Evolutionary conservation across 1,140 invertebrate species (phyloP), one percentile per base, ranked within the genome.

Genomic region (Antheraea mylitta): DNA sequence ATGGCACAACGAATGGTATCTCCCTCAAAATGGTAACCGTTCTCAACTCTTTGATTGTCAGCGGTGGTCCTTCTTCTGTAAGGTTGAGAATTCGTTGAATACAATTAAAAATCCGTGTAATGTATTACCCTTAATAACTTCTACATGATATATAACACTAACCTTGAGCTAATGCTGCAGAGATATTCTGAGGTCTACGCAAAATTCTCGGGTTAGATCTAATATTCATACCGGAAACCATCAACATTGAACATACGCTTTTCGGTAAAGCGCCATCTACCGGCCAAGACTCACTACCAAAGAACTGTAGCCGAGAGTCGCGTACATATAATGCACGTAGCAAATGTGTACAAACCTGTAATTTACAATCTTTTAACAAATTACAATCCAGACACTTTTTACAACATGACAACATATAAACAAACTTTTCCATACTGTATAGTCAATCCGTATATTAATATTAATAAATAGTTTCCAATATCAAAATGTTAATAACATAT

Each of bases 1-100:
- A 99, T 4, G 97, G 95, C 58, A 99, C 95, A 7, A 98, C 95
- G 93, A 99, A 99, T 0, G 98, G 98, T 71, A 99, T 95, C 88
- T 99, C 97, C 69, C 96, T 95, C 6, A 99, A 89, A 67, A 99
- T 95, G 0, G 97, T 97, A 38, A 98, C 93, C 3, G 97, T 97
- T 67, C 98, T 94, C 18, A 98, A 94, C 92, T 99, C 98, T 71
- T 96, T 97, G 16, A 96, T 97, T 0, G 98, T 97, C 38, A 98
- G 90, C 0, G 97, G 97, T 13, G 97, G 97, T 0, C 96, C 96
- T 71, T 94, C 69, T 95, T 93, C 92, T 93, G 79, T 63, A 79
- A 84, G 64, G 72, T 16, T 13, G 5, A 53, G 13, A 53, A 53
- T 6, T 0, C 7, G 16, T 16, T 30, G 16, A 16, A 53, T 1